phyloP scores from a whole-genome alignment of 2,113 vertebrate genomes.

The Tragelaphus buxtoni region DNA sequence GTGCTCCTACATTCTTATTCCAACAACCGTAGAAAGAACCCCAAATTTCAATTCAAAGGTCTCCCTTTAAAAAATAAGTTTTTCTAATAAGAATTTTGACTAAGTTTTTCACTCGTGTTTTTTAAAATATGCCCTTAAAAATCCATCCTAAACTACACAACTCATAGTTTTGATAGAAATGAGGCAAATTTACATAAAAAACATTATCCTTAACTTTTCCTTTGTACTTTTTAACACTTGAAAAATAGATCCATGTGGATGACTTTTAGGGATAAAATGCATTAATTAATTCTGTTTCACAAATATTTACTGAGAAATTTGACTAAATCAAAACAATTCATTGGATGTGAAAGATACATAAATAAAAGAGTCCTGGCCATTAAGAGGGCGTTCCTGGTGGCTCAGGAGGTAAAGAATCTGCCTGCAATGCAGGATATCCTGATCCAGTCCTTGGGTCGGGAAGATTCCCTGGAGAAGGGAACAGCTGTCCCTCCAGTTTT shows the following conservation, averaged over 20 bases:
- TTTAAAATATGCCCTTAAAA: background rate
- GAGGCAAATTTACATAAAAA: background rate
- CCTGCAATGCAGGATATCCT: background rate
- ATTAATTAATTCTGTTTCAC: background rate
- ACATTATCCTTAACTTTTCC: background rate
- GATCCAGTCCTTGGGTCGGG: background rate
- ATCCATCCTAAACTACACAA: background rate
- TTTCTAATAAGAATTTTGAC: background rate
- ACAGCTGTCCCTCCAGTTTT: background rate
- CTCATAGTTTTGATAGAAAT: background rate
- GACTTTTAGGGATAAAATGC: background rate
- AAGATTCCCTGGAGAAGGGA: background rate
- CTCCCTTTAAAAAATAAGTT: background rate
- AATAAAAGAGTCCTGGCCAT: background rate
- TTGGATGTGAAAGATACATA: background rate
- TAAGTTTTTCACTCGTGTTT: background rate
- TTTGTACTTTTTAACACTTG: background rate
- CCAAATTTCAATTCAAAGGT: background rate
- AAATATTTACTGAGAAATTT: background rate
- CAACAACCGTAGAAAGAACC: background rate
- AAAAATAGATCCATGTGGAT: background rate
- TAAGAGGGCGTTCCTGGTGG: background rate
- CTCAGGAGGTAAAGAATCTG: background rate
- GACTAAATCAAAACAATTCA: background rate
- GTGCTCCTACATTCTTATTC: constrained; percentile 4